Evolutionary conservation across 2,888 invertebrate genomes (phyloP).

Genomic region (Brachyopa scutellaris): DNA sequence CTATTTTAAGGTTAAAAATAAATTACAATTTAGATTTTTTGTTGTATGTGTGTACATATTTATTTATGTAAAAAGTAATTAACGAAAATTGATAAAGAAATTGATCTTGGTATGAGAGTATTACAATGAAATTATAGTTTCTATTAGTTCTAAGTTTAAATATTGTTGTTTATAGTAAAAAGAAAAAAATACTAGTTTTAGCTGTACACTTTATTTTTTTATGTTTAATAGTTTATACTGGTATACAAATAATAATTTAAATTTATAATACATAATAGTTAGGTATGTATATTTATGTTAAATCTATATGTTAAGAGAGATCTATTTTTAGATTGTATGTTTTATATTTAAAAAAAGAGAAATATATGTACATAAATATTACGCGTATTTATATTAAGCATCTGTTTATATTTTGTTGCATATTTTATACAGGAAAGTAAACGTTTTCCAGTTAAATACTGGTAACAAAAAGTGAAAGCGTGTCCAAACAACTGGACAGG

Average conservation of each 20-base stretch:
- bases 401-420: no score
- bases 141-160: conserved; percentile 51
- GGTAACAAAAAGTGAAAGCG: no score
- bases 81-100: neutral
- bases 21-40: conserved; percentile 1
- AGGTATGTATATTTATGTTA: conserved; percentile 31
- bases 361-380: conserved; percentile 26
- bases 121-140: conserved; percentile 63
- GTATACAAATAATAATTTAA: conserved; percentile 5
- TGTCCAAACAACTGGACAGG: no score
- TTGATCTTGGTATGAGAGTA: conserved; percentile 56
- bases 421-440: no score
- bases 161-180: neutral
- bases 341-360: conserved; percentile 60
- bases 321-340: conserved; percentile 61
- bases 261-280: conserved; percentile 30
- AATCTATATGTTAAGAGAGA: conserved; percentile 32
- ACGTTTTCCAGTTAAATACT: no score
- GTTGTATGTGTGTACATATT: conserved; percentile 24
- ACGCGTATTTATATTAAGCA: conserved; percentile 43
- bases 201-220: conserved; percentile 15
- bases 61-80: neutral
- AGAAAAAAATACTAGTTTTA: conserved; percentile 11
- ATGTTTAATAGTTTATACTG: conserved; percentile 28
- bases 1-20: conserved; percentile 52